Evolutionary conservation across 2,113 vertebrate species (phyloP), one percentile per base, ranked within the genome.

Genomic region (Crotalus helleri): DNA sequence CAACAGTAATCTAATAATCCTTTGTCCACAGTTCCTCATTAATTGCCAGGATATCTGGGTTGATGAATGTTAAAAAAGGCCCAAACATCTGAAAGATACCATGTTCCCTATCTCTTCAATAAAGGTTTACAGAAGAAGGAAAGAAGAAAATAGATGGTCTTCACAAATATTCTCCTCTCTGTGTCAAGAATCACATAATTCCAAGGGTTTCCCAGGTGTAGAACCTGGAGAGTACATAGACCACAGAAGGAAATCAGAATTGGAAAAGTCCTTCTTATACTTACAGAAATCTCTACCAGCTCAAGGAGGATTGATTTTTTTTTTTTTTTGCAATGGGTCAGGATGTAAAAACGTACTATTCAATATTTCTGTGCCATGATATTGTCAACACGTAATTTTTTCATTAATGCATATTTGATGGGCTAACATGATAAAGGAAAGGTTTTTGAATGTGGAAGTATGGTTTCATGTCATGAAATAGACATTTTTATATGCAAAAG

Each of bases 281-380:
- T 87, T 54, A 87, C 26, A 87, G 10, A 53, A 54, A 53, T n/a
- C 49, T 87, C 26, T 26, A 24, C 12, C 51, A 26, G 46, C 46
- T 87, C 49, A 51, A 39, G 51, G 26, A 13, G 24, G 1, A 1
- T 29, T 74, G 7, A 9, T n/a, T 74, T 74, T 17, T 87, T 24
- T 39, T n/a, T 33, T 39, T 86, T 49, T 46, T 49, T 44, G 85
- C 39, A 87, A 13, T 51, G 11, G 4, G 85, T 29, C 29, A 13
- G 5, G 13, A 29, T 12, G 11, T 33, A 6, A 33, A 74, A 33
- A 33, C 59, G 59, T 92, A 90, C 51, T 44, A 90, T 93, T 88
- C 92, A 94, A 92, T 92, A 12, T 64, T 92, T 92, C 87, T 74
- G 69, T 74, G n/a, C 15, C 69, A 74, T 17, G 13, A 74, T 74